phyloP scores from a whole-genome alignment of 1,140 invertebrate genomes.

The Lepidotrigona ventralis region DNA sequence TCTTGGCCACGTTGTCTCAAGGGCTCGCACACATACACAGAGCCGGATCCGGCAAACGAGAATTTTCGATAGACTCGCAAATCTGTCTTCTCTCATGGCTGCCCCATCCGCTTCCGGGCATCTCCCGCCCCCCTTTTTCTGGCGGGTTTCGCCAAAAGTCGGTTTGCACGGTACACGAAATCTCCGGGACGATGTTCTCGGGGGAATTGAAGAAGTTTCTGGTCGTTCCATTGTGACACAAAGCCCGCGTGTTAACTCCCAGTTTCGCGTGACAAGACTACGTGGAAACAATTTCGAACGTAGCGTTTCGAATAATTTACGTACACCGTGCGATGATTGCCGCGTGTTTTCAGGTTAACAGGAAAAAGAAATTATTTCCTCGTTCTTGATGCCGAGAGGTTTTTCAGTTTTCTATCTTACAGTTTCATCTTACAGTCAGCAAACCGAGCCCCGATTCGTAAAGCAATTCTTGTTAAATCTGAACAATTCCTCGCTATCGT shows the following conservation, averaged over 20 bases:
- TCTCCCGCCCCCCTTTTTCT: neutral
- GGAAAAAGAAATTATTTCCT: too few relatives aligned
- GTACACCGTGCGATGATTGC: too few relatives aligned
- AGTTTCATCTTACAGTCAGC: too few relatives aligned
- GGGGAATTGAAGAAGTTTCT: neutral
- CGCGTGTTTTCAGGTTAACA: too few relatives aligned
- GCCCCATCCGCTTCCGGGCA: too few relatives aligned
- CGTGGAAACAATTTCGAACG: too few relatives aligned
- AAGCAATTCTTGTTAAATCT: too few relatives aligned
- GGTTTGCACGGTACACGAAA: neutral
- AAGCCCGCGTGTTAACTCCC: neutral
- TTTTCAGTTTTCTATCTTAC: too few relatives aligned
- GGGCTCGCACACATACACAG: constrained; percentile 2
- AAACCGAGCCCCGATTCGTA: too few relatives aligned
- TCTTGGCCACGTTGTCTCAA: constrained; percentile 57
- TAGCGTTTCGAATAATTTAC: too few relatives aligned
- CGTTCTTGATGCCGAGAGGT: too few relatives aligned
- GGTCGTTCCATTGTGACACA: neutral
- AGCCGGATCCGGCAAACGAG: constrained; percentile 41
- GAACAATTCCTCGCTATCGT: neutral
- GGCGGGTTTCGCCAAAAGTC: neutral
- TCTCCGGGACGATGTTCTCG: neutral
- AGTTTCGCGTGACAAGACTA: too few relatives aligned
- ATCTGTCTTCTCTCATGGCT: constrained; percentile 50
- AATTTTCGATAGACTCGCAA: constrained; percentile 60